Conservation (phyloP, 2,797 vertebrate species). For the Crocidura indochinensis region DNA sequence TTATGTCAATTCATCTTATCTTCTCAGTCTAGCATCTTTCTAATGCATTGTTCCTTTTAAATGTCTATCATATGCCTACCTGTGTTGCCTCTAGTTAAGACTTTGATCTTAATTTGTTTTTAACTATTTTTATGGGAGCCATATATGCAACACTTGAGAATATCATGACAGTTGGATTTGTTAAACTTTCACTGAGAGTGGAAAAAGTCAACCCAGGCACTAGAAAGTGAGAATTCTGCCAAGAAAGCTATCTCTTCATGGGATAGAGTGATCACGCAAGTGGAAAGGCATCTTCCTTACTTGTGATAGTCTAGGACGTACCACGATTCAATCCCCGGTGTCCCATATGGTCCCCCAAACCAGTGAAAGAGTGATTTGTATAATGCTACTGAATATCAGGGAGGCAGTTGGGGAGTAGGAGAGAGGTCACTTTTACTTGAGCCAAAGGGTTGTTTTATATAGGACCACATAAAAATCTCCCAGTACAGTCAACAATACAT, state of each 20-base stretch:
- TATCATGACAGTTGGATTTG: slow-evolving; percentile 44
- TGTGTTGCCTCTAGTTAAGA: background rate
- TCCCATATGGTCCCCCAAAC: no score
- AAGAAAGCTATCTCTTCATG: slow-evolving; percentile 48
- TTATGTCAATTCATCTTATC: slow-evolving; percentile 3
- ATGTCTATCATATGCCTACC: background rate
- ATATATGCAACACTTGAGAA: slow-evolving; percentile 14
- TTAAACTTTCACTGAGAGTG: slow-evolving; percentile 38
- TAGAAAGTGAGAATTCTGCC: slow-evolving; percentile 27
- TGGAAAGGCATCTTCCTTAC: background rate
- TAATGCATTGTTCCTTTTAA: background rate
- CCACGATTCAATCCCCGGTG: no score
- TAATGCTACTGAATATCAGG: background rate
- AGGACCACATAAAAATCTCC: slow-evolving; percentile 25
- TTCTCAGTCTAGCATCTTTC: background rate
- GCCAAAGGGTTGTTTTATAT: slow-evolving; percentile 10
- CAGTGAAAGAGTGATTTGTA: slow-evolving; percentile 17
- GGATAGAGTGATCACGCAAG: background rate
- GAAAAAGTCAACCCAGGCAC: background rate
- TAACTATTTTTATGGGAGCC: slow-evolving; percentile 4
- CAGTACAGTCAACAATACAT: slow-evolving; percentile 7
- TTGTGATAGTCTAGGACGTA: no score
- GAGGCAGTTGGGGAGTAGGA: background rate
- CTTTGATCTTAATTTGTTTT: slow-evolving; percentile 23
- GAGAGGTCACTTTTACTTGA: background rate